These are phyloP conservation scores for Orthosia gothica DNA, from an alignment of 2,888 invertebrate genomes.

Conservation along the genomic window DNA sequence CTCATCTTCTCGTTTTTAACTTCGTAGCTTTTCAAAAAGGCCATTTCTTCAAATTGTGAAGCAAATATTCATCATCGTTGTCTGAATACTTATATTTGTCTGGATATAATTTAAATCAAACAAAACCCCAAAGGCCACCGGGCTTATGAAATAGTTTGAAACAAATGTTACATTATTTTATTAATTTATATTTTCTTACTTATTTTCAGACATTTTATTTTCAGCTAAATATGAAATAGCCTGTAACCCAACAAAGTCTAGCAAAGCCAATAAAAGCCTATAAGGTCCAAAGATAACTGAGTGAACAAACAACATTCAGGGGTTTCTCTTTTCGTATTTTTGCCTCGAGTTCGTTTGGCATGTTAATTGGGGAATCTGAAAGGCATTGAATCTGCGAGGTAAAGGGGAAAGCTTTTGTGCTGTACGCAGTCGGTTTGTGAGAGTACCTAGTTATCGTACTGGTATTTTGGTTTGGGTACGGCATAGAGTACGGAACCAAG, in stretches of 20 bases:
- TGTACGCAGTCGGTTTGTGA: constrained; percentile 6
- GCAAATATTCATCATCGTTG: not conserved
- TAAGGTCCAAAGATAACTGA: constrained; percentile 19
- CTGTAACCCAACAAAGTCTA: not conserved
- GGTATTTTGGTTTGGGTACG: constrained; percentile 5
- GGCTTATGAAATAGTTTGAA: not conserved
- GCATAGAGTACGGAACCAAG: too few species aligned
- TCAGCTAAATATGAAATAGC: not conserved
- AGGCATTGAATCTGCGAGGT: constrained; percentile 24
- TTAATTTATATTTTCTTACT: not conserved
- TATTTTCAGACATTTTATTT: not conserved
- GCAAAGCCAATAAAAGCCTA: not conserved
- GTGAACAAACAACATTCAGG: constrained; percentile 16
- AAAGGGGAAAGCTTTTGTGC: constrained; percentile 38
- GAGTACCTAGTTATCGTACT: constrained; percentile 12
- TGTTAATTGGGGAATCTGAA: constrained; percentile 43
- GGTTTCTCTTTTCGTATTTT: constrained; percentile 30
- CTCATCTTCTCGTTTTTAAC: too few species aligned
- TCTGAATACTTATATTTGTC: not conserved
- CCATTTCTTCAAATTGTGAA: not conserved
- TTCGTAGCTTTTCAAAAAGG: too few species aligned
- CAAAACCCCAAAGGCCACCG: not conserved
- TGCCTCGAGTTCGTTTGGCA: constrained; percentile 33
- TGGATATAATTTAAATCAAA: not conserved
- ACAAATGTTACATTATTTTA: not conserved